Percentiles rank a stretch among this genome's conserved stretches.
phyloP scores from a whole-genome alignment of 2,113 vertebrate species.

The Mustela nigripes region DNA sequence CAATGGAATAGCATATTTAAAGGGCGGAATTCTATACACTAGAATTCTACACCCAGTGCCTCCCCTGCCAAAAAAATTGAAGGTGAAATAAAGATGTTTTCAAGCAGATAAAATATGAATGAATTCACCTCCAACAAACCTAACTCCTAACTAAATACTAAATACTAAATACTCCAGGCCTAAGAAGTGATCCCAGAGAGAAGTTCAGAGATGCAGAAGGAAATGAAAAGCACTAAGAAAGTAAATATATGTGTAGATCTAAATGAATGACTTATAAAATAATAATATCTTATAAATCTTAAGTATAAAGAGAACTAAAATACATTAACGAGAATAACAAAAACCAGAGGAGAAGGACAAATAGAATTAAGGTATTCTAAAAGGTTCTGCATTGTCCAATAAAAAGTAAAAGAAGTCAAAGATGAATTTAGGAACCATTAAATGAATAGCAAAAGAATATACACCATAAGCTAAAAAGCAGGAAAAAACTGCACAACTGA shows the following conservation, averaged over 20 bases:
- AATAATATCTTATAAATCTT: neutral
- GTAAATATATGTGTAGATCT: neutral
- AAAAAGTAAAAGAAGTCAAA: constrained; percentile 39
- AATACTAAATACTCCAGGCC: constrained; percentile 1
- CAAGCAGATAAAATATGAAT: constrained; percentile 18
- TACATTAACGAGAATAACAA: neutral
- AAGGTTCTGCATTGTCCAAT: neutral
- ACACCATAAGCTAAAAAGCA: neutral
- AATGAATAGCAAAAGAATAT: constrained; percentile 17
- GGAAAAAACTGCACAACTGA: neutral
- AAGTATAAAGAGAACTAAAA: constrained; percentile 55
- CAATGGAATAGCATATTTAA: neutral
- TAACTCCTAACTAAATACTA: constrained; percentile 23
- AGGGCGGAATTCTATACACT: neutral
- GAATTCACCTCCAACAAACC: neutral
- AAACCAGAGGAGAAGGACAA: constrained; percentile 24
- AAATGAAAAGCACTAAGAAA: constrained; percentile 15
- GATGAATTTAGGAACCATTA: constrained; percentile 32
- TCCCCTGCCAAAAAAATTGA: neutral
- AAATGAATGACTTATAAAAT: constrained; percentile 27
- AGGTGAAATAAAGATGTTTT: constrained; percentile 35
- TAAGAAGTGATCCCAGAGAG: constrained; percentile 24
- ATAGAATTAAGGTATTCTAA: neutral
- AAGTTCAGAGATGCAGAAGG: constrained; percentile 22
- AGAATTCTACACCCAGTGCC: neutral